Evolutionary conservation across 2,797 vertebrate species (phyloP).

Genomic region (Hirundo rustica): DNA sequence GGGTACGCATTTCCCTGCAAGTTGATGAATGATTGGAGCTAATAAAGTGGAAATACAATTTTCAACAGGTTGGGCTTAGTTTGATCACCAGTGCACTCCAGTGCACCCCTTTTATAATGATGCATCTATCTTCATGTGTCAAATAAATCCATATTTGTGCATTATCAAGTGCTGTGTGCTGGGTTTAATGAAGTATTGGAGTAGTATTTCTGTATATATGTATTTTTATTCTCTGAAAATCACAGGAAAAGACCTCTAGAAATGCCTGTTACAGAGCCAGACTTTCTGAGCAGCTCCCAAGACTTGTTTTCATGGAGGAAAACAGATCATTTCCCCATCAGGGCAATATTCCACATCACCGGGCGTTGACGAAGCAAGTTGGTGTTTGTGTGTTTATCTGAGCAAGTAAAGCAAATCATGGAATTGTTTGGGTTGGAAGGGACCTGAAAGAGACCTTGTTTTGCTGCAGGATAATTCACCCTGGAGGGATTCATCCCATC

Average conservation of each 20-base stretch:
- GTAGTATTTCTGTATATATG: neutral
- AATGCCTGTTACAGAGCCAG: neutral
- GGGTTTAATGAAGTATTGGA: slow-evolving; percentile 22
- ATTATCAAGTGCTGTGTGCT: neutral
- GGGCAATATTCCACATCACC: neutral
- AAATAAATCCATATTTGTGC: slow-evolving; percentile 19
- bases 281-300: neutral
- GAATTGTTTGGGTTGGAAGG: neutral
- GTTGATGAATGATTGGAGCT: slow-evolving; percentile 55
- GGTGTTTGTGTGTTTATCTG: neutral
- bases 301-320: neutral
- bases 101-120: neutral
- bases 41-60: slow-evolving; percentile 62
- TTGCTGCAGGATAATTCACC: neutral
- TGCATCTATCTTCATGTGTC: slow-evolving; percentile 34
- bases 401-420: neutral
- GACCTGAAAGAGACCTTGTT: neutral
- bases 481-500: neutral
- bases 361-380: neutral
- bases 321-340: neutral
- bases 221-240: neutral
- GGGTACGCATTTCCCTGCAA: slow-evolving; percentile 36
- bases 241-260: neutral
- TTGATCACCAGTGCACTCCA: slow-evolving; percentile 38
- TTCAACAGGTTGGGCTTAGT: slow-evolving; percentile 52